These are phyloP conservation scores for Amphipyra tragopoginis DNA, from an alignment of 2,888 invertebrate genomes.

Conservation along the genomic window DNA sequence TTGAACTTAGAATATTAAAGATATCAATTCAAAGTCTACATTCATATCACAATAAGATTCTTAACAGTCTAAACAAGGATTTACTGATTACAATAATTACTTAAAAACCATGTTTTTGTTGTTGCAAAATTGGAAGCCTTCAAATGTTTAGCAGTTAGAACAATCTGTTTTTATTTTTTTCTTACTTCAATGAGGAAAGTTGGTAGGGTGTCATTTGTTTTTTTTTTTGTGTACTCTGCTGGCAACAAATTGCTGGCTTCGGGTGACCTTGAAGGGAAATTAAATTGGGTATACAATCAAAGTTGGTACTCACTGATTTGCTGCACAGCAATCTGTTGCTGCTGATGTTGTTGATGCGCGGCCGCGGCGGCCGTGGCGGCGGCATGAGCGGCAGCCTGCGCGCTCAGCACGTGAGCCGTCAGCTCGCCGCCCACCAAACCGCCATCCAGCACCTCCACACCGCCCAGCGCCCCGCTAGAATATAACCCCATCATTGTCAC, in stretches of 20 bases:
- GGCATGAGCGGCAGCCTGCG: slow-evolving; percentile 87
- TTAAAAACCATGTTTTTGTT: too few relatives aligned
- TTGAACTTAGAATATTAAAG: too few relatives aligned
- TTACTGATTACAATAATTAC: too few relatives aligned
- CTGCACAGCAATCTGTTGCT: slow-evolving; percentile 83
- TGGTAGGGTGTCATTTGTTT: slow-evolving; percentile 30
- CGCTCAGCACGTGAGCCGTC: slow-evolving; percentile 83
- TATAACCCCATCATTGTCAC: slow-evolving; percentile 86
- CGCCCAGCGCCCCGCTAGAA: slow-evolving; percentile 90
- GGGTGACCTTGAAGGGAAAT: background rate
- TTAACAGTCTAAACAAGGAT: background rate
- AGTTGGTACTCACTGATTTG: slow-evolving; percentile 79
- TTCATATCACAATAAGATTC: background rate
- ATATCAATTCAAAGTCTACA: background rate
- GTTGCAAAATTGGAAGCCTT: too few relatives aligned
- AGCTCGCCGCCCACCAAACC: slow-evolving; percentile 83
- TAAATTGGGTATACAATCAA: slow-evolving; percentile 1
- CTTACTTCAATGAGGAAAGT: too few relatives aligned
- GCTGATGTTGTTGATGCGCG: slow-evolving; percentile 78
- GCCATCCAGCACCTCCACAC: slow-evolving; percentile 85
- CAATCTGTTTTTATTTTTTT: too few relatives aligned
- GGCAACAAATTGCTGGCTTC: background rate
- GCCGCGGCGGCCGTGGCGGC: slow-evolving; percentile 83
- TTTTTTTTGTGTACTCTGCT: too few relatives aligned
- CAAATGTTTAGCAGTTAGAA: too few relatives aligned